Conservation (phyloP, 2,888 invertebrate species). For the Petrolisthes cinctipes region DNA sequence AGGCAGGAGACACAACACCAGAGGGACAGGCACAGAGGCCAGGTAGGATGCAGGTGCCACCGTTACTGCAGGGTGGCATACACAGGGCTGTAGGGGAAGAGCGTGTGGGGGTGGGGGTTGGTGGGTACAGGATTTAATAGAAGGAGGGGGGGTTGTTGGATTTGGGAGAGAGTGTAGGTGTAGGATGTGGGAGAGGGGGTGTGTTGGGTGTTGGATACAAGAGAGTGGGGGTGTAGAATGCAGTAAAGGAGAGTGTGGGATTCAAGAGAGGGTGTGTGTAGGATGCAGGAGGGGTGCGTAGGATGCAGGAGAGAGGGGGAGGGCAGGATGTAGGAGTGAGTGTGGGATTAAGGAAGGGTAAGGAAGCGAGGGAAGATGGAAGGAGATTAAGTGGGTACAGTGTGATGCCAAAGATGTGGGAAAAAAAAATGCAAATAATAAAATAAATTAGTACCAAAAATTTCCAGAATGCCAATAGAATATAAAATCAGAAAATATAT, state of each 20-base stretch:
- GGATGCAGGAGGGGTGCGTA: neutral
- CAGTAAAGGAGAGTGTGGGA: neutral
- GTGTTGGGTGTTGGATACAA: neutral
- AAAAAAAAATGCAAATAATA: neutral
- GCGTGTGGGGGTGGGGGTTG: neutral
- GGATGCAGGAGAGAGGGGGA: neutral
- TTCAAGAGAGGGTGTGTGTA: too few species aligned
- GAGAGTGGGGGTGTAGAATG: neutral
- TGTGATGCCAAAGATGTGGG: too few species aligned
- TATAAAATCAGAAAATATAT: too few species aligned
- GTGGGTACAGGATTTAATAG: neutral
- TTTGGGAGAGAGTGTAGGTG: neutral
- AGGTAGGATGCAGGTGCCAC: slow-evolving; percentile 48
- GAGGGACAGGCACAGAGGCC: slow-evolving; percentile 44
- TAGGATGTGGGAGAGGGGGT: neutral
- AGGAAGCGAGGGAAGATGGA: neutral
- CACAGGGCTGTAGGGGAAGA: slow-evolving; percentile 50
- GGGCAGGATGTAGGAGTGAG: neutral
- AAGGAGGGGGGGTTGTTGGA: neutral
- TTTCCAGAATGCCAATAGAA: neutral
- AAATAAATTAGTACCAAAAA: neutral
- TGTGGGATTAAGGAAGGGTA: neutral
- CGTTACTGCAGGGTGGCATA: slow-evolving; percentile 44
- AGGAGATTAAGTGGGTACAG: too few species aligned
- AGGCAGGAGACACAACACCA: slow-evolving; percentile 29